Base-by-base conservation (phyloP, 2,888 invertebrate genomes). In the Piscicola geometra region DNA sequence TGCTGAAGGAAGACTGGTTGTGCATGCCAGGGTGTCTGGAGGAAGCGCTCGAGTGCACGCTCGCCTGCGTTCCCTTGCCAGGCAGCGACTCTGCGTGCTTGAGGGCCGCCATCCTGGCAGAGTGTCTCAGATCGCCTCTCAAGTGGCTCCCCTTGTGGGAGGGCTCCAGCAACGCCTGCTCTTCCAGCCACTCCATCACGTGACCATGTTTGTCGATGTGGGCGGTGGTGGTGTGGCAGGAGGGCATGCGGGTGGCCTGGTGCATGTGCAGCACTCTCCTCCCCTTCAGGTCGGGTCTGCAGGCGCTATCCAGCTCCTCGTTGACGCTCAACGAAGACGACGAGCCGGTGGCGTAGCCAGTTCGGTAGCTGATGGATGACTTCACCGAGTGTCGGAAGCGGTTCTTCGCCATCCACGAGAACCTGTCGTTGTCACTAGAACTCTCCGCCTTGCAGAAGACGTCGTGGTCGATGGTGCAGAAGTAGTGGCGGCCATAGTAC, bases 141-240 rank as follows among this genome's bases (percentile, higher is more conserved):
- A 25, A 5, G 3, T 56, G 25, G n/a, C 15, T 56, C 15, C 3
- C 15, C n/a, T 3, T 5, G 3, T 18, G 25, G 0, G 71, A 52
- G 21, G 76, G 76, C 25, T 75, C 75, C 30, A 77, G 60, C 21
- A 77, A 33, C 25, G 77, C 77, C 52, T 77, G 77, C 28, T 77
- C 77, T 64, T 77, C 77, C 1, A 77, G 75, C 77, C 77, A 77
- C 52, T 77, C 77, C 66, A 77, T 75, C 15, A 77, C 77, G 33
- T 77, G 77, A 21, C 71, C 77, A 9, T 71, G 75, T 41, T 75
- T 75, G 52, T 56, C 60, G n/a, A 71, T 56, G 25, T 71, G 56
- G 9, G 75, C 25, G 32, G 52, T 25, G 35, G 30, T 73, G 18
- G 32, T 67, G 32, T 64, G 64, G 25, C 73, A 33, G 15, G 73